Conservation (phyloP, 2,797 vertebrate species). For the Cephalopachus bancanus region DNA sequence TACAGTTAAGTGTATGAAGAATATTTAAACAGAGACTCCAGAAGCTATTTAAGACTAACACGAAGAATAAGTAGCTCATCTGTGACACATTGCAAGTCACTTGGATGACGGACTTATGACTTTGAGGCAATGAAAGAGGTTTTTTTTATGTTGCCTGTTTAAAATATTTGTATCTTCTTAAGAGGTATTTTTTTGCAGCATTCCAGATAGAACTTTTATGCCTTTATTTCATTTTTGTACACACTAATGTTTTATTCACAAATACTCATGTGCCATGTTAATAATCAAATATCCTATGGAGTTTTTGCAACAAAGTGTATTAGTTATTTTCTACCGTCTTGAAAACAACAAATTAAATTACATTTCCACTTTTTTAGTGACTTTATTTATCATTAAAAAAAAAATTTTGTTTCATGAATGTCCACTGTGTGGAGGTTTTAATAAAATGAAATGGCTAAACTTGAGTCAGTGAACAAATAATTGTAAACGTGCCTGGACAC, state of each 20-base stretch:
- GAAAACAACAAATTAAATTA: background rate
- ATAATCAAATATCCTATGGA: too few species aligned
- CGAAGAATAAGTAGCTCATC: background rate
- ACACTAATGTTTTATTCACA: rapidly evolving
- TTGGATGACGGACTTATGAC: rapidly evolving
- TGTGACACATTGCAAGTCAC: background rate
- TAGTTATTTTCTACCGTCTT: background rate
- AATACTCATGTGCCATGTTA: background rate
- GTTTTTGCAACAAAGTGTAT: background rate
- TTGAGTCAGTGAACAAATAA: background rate
- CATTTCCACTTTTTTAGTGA: too few species aligned
- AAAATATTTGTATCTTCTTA: background rate
- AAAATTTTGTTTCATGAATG: too few species aligned
- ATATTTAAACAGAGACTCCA: background rate
- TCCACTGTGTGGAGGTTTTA: background rate
- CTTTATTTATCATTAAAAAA: too few species aligned
- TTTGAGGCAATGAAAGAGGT: background rate
- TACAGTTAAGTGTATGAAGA: too few species aligned
- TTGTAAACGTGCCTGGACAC: background rate
- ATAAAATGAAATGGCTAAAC: background rate
- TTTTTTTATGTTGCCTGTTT: background rate
- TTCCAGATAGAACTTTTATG: background rate
- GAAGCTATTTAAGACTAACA: background rate
- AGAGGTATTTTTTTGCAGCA: background rate
- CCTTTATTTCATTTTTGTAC: background rate